Conservation (phyloP, 2,113 vertebrate genomes). For the Tichodroma muraria region DNA sequence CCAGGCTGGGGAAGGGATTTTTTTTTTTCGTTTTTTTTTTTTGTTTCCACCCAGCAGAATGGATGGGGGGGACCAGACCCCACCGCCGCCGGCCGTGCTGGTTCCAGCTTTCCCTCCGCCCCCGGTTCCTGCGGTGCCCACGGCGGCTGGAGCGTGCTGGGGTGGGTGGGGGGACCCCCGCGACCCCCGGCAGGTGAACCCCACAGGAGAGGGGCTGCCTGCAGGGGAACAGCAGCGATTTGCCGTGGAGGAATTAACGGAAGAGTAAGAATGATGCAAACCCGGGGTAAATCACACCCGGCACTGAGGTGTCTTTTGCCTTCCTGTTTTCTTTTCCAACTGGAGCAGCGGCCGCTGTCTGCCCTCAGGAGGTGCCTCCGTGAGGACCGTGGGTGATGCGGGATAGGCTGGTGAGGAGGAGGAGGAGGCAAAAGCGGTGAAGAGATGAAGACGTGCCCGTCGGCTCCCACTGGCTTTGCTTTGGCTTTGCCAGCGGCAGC, state of each 20-base stretch:
- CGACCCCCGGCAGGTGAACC: background rate
- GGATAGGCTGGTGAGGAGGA: background rate
- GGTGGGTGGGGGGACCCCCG: background rate
- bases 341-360: background rate
- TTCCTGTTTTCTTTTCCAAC: background rate
- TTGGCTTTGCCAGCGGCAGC: background rate
- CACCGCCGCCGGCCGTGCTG: background rate
- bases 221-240: background rate
- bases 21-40: background rate
- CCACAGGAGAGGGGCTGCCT: background rate
- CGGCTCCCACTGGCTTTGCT: background rate
- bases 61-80: background rate
- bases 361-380: background rate
- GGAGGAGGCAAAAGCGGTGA: background rate
- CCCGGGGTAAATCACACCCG: background rate
- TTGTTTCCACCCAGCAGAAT: background rate
- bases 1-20: background rate
- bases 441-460: background rate
- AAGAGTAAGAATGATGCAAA: background rate
- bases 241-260: accelerated
- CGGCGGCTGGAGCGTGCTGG: background rate
- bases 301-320: background rate
- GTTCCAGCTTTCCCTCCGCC: background rate
- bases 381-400: accelerated
- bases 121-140: background rate